Evolutionary conservation across 1,140 invertebrate genomes (phyloP), one percentile per base, ranked within the genome.

Genomic region (Dryas iulia): DNA sequence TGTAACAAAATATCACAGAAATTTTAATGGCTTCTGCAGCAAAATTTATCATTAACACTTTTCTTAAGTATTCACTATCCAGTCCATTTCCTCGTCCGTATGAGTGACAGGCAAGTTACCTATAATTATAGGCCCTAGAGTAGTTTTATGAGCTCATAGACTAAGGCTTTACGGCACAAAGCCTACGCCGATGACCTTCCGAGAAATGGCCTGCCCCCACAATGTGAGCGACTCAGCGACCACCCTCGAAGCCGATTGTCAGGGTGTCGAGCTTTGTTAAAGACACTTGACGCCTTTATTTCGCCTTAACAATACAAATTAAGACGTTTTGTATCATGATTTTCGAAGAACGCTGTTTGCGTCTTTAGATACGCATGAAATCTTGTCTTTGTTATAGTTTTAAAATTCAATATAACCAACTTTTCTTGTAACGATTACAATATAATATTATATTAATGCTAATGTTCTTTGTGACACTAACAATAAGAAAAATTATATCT

Each of bases 151-250:
- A 82, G 76, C 69, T 81, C 71, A 78, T 82, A 84, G 84, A 68
- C 71, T 73, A 79, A 80, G 74, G 72, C 63, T 76, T 78, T 73
- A 73, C 58, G 70, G 73, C 73, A 81, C 73, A 77, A 74, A 77
- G 78, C 77, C 77, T 78, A 76, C 71, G 73, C 71, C 78, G 71
- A 72, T 86, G 78, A 86, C 86, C 87, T 88, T 90, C 86, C 78
- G 65, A 87, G 87, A 90, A 90, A 71, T 79, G 73, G 74, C 57
- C 25, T 65, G 78, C 66, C 64, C n/a, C 67, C 67, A 66, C 70
- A 72, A 71, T 67, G 59, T 58, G 60, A 31, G 77, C 78, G 77
- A 77, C 76, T 80, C 66, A 69, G 68, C 77, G 87, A 84, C 87
- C 87, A 88, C 87, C 86, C 84, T 79, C 84, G 81, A 63, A 25